Evolutionary conservation across 2,888 invertebrate species (phyloP).

Genomic region (Tenthredo scrophulariae): DNA sequence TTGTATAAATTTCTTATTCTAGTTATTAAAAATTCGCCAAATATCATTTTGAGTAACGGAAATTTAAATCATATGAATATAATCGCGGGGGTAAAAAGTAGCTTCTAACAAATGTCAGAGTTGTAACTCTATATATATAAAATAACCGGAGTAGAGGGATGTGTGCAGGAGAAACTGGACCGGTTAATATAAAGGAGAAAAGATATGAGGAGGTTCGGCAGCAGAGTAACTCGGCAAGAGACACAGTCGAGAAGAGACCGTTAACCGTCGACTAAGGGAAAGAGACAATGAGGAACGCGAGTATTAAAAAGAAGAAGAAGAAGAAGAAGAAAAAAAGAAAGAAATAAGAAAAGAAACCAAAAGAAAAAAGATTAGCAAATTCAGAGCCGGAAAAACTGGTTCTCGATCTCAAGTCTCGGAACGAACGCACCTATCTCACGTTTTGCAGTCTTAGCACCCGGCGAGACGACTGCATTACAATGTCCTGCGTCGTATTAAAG

Average conservation of each 20-base stretch:
- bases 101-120: neutral
- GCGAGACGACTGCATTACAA: constrained; percentile 4
- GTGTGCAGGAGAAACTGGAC: neutral
- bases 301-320: neutral
- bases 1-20: neutral
- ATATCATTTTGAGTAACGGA: too few relatives aligned
- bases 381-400: constrained; percentile 44
- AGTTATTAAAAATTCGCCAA: neutral
- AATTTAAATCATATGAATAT: too few relatives aligned
- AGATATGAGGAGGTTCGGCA: neutral
- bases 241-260: constrained; percentile 8
- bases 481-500: neutral
- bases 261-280: constrained; percentile 6
- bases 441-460: neutral
- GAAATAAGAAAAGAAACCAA: constrained; percentile 12
- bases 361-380: constrained; percentile 27
- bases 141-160: neutral
- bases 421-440: neutral
- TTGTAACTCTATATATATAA: neutral
- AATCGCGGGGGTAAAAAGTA: neutral
- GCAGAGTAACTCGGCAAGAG: neutral
- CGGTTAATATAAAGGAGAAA: neutral
- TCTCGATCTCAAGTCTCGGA: constrained; percentile 16
- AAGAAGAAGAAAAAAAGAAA: neutral
- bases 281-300: neutral